Conservation (phyloP, 2,797 vertebrate species). For the Masticophis lateralis region DNA sequence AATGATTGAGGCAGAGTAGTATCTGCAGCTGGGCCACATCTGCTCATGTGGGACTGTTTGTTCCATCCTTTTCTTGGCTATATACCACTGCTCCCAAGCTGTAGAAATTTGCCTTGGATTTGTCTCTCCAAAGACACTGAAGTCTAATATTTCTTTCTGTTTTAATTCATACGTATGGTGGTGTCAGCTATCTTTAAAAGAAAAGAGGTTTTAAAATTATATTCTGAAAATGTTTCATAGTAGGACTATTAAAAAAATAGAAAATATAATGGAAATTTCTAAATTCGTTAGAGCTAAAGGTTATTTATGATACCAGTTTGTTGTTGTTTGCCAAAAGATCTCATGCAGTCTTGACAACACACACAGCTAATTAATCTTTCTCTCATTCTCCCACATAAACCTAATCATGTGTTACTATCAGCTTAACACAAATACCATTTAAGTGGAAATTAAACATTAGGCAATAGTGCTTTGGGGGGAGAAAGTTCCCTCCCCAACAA, state of each 20-base stretch:
- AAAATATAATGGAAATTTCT: not conserved
- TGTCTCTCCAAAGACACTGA: not conserved
- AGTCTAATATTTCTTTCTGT: not conserved
- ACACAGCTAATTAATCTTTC: not conserved
- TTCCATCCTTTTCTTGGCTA: not conserved
- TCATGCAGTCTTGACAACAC: not conserved
- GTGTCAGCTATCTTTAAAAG: not conserved
- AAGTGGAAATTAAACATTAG: not conserved
- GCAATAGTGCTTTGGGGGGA: not conserved
- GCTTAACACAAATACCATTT: not conserved
- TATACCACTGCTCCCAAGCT: not conserved
- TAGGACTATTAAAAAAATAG: not conserved
- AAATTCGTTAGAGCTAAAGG: not conserved
- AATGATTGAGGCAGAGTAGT: not conserved
- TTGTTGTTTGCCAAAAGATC: not conserved
- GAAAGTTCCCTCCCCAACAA: not conserved
- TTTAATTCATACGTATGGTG: not conserved
- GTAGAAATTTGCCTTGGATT: not conserved
- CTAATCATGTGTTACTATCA: not conserved
- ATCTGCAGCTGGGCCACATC: not conserved
- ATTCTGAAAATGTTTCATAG: not conserved
- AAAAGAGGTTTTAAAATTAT: not conserved
- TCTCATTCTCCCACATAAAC: not conserved
- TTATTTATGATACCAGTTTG: not conserved
- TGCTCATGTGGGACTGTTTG: not conserved